Base-by-base conservation (phyloP, 1,140 invertebrate genomes). In the Drosophila sulfurigaster region DNA sequence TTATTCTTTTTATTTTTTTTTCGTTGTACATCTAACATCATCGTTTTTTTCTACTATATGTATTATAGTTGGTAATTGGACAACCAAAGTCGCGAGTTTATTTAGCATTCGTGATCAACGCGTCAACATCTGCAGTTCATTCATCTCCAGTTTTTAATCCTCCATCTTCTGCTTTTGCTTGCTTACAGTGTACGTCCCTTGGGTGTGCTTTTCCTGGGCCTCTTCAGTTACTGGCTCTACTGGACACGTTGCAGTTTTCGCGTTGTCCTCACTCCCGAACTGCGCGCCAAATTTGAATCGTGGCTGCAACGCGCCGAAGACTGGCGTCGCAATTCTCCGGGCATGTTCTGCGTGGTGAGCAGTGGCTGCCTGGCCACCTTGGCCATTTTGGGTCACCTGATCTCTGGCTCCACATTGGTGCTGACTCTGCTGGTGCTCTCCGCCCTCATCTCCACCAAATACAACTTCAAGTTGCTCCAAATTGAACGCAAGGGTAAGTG, bases 171-270 rank as follows among this genome's bases (percentile, higher is more conserved):
- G 8, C 6, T 25, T 7, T 48, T 30, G 20, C 20, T 64, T 68
- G 56, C 60, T 76, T 79, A 43, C 78, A 88, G 82, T 71, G 75
- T 91, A n/a, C 85, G 82, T 49, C 91, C 91, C 0, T 58, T 91
- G 62, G 82, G 81, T 45, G 66, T 92, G 15, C 63, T 92, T 2
- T 92, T 92, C 41, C 30, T 91, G 54, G 75, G 79, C 15, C 57
- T 91, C 1, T 69, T 92, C 16, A 75, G 68, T 48, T 91, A 79
- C 58, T 92, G 91, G 90, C 56, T 92, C 3, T 92, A 91, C 49
- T 87, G 81, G 79, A 92, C 87, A 16, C 81, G 85, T 13, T 91
- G 87, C 68, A 91, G 73, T 63, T 79, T 91, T 48, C 79, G 85
- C 3, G 76, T 92, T 49, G 78, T 91, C 0, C 74, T 79, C 20